Conservation (phyloP, 2,888 invertebrate species). For the Chrysolina haemoptera region DNA sequence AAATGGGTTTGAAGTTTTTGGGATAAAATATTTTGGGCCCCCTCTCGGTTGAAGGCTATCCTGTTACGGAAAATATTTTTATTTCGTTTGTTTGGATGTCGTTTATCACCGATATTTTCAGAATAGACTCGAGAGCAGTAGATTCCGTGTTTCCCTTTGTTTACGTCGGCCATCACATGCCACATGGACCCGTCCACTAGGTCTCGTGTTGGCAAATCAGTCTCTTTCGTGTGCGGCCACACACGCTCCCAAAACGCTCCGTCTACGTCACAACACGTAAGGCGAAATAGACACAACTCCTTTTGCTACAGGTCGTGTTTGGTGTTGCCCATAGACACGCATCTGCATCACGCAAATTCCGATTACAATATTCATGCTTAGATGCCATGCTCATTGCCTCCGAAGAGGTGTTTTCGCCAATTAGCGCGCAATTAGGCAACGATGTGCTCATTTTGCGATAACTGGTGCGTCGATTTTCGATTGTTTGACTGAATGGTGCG, state of each 20-base stretch:
- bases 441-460: slow-evolving; percentile 55
- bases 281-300: slow-evolving; percentile 59
- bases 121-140: background rate
- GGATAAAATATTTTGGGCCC: no score
- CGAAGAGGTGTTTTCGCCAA: slow-evolving; percentile 57
- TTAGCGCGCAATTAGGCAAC: slow-evolving; percentile 59
- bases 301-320: slow-evolving; percentile 52
- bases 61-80: no score
- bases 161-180: background rate
- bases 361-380: slow-evolving; percentile 56
- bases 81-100: no score
- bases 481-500: slow-evolving; percentile 33
- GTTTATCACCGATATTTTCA: no score
- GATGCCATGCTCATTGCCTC: slow-evolving; percentile 55
- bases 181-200: background rate
- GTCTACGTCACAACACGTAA: slow-evolving; percentile 56
- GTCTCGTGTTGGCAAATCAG: background rate
- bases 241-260: slow-evolving; percentile 55
- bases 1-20: no score
- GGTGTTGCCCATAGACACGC: slow-evolving; percentile 52
- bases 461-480: slow-evolving; percentile 54
- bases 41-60: no score
- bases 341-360: slow-evolving; percentile 58
- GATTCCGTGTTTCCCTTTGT: background rate
- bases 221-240: slow-evolving; percentile 31